Conservation (phyloP, 35 echinoderm and acorn worm genomes). For the Diadema setosum region DNA sequence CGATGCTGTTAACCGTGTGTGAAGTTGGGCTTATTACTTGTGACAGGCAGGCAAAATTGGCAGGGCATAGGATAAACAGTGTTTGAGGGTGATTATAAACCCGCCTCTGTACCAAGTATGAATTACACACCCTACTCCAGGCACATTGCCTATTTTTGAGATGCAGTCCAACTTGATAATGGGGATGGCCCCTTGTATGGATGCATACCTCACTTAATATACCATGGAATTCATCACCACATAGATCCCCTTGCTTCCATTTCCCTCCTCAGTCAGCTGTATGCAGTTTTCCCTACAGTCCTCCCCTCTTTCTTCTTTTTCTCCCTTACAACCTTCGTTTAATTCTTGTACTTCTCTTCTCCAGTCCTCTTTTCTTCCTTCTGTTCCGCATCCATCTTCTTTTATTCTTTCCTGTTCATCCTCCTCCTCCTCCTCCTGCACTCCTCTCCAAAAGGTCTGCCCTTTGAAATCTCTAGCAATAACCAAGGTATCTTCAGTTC, state of each 20-base stretch:
- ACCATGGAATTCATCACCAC: no score
- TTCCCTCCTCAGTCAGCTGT: no score
- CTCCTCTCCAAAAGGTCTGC: not conserved
- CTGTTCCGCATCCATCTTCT: no score
- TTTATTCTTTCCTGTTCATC: no score
- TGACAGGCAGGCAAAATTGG: not conserved
- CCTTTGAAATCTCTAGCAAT: not conserved
- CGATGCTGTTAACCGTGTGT: constrained; percentile 4
- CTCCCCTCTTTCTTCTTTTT: no score
- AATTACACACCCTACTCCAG: not conserved
- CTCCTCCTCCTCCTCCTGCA: not conserved
- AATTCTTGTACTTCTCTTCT: no score
- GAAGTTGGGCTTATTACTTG: constrained; percentile 8
- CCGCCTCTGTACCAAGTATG: not conserved
- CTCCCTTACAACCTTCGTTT: no score
- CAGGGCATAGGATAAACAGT: not conserved
- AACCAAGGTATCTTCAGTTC: not conserved
- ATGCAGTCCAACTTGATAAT: not conserved
- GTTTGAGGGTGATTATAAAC: not conserved
- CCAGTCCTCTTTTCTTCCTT: no score
- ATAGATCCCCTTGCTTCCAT: no score
- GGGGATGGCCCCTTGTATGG: no score
- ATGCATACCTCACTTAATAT: no score
- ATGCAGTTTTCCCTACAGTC: no score
- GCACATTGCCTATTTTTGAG: not conserved